Evolutionary conservation across 2,797 vertebrate genomes (phyloP), one percentile per base, ranked within the genome.

Genomic region (Siniperca scherzeri): DNA sequence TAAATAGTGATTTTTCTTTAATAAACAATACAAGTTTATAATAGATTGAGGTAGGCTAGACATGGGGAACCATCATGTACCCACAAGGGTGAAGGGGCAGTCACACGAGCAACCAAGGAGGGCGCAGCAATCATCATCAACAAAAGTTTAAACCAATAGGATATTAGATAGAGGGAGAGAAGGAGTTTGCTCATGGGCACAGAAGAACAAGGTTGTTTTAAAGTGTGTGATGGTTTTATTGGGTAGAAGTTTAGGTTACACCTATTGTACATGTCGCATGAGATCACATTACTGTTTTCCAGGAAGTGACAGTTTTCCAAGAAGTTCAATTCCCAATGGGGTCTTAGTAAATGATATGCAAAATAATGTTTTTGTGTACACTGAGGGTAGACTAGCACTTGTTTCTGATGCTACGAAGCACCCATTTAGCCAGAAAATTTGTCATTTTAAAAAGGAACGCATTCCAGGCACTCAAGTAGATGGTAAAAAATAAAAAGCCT

Each of bases 221-320:
- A 78, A 27, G 33, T 72, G n/a, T 7, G 25, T 42, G 30, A 48
- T 10, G 19, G 42, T 50, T 85, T 78, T 33, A 68, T 75, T 80
- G 48, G 48, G 42, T 59, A 17, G 6, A 59, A 7, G 21, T 87
- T 77, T 53, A 42, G 56, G 59, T 68, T 5, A 73, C 52, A 21
- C 76, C 53, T 56, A 2, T 53, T 74, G 19, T 19, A 36, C 59
- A 27, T 33, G 40, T 55, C 4, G 5, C 48, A 48, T 66, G 13
- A 62, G 5, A 53, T 64, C 77, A 85, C 59, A 61, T 46, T 36
- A 50, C 11, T 42, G 70, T 72, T 83, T 85, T 80, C 60, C 69
- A 77, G 68, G 27, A 83, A 70, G 66, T 55, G 61, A 77, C 27
- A 67, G 25, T 80, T 85, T 81, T 85, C 82, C 76, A 87, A 79